Evolutionary conservation across 2,113 vertebrate species (phyloP).

Genomic region (Ovis aries): DNA sequence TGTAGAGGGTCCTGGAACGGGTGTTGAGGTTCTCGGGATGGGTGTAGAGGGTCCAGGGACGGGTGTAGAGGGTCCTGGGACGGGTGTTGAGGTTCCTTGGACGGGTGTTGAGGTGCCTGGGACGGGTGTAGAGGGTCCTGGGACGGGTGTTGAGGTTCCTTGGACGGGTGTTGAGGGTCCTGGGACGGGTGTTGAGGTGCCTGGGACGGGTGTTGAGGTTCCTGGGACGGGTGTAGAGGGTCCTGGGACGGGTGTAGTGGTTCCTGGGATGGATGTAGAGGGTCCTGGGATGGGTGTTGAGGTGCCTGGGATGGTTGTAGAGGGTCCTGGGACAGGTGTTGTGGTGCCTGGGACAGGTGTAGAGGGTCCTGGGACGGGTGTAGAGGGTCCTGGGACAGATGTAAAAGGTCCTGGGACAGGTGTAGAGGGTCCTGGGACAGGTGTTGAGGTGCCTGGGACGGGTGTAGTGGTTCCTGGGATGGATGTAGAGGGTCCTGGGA

Average conservation of each 20-base stretch:
- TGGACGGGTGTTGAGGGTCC: accelerated
- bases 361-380: background rate
- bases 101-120: accelerated
- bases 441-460: background rate
- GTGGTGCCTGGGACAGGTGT: accelerated
- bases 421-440: background rate
- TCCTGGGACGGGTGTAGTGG: accelerated
- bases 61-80: accelerated
- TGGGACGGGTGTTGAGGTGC: accelerated
- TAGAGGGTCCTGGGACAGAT: background rate
- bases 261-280: accelerated
- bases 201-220: accelerated
- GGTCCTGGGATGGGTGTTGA: accelerated
- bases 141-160: accelerated
- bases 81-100: accelerated
- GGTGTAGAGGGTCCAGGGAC: background rate
- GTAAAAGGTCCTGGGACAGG: accelerated
- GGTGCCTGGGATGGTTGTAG: accelerated
- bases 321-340: accelerated
- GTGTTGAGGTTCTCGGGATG: accelerated
- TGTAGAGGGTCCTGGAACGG: accelerated
- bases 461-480: no score
- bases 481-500: background rate
- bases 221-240: accelerated
- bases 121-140: accelerated